phyloP scores from a whole-genome alignment of 2,113 vertebrate genomes.

The Scytalopus superciliaris region DNA sequence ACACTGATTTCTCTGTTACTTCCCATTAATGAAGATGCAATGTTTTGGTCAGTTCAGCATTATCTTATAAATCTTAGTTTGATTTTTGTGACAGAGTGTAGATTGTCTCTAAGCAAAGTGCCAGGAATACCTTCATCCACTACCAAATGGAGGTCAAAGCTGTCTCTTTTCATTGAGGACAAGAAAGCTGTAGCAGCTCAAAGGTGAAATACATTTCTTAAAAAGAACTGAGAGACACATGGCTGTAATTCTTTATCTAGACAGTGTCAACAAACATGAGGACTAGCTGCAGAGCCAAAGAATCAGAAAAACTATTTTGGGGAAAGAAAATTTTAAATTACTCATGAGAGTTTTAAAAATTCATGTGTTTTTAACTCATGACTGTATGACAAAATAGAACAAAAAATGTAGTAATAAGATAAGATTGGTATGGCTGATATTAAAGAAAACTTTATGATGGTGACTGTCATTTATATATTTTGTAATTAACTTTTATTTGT shows the following conservation, averaged over 20 bases:
- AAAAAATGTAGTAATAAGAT: too few relatives aligned
- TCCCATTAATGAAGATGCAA: slow-evolving; percentile 20
- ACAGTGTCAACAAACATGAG: not conserved
- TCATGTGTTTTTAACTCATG: not conserved
- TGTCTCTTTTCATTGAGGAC: slow-evolving; percentile 38
- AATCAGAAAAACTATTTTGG: not conserved
- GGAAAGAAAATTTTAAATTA: not conserved
- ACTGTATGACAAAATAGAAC: not conserved
- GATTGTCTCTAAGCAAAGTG: slow-evolving; percentile 47
- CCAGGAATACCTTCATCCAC: slow-evolving; percentile 5
- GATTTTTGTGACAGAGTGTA: slow-evolving; percentile 48
- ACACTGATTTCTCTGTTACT: not conserved
- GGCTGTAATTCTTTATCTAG: not conserved
- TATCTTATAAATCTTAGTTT: slow-evolving; percentile 60
- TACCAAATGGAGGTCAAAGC: slow-evolving; percentile 5
- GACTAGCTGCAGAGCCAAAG: not conserved
- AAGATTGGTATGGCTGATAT: too few relatives aligned
- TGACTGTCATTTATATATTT: not conserved
- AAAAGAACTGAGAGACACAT: not conserved
- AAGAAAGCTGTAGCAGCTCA: not conserved
- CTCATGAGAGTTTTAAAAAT: not conserved
- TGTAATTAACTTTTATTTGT: not conserved
- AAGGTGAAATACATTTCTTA: not conserved
- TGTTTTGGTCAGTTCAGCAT: slow-evolving; percentile 13
- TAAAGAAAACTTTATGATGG: not conserved